Evolutionary conservation across 2,797 vertebrate genomes (phyloP), one percentile per base, ranked within the genome.

Genomic region (Notoglanidium macrostoma): DNA sequence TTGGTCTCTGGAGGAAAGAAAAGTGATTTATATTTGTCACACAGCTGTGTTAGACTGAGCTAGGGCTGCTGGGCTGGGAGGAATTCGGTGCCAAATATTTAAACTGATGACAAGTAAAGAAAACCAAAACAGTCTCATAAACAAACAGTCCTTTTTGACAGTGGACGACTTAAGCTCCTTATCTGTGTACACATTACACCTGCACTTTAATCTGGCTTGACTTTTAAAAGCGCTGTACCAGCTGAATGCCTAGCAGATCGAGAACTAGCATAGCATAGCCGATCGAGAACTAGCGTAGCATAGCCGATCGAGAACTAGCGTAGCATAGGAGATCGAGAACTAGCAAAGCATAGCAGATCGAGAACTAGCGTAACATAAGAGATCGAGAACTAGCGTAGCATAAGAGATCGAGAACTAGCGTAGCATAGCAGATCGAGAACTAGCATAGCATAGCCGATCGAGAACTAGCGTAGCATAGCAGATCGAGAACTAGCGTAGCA

Each of bases 11-110:
- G 83, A 80, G 68, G 49, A 92, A 92, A 86, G 57, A 59, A 87
- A n/a, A 10, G 63, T 88, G 86, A 93, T 94, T 94, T 95, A 93
- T 93, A 91, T 93, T 93, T 89, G 90, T 93, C 93, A 90, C 89
- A 89, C 92, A 93, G 91, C 93, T 93, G 91, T 91, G 92, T 82
- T 85, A 91, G 92, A 88, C 90, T 90, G 91, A 92, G 89, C 54
- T 54, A 2, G 89, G 87, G 83, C 76, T 91, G 88, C 89, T 85
- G 86, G 44, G 1, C 89, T 79, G 2, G 5, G 80, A 89, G 92
- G 92, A 93, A 93, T 95, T 91, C 78, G 85, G 87, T 91, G 88
- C 92, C 86, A 92, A 85, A 84, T 87, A 92, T 90, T 84, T 55
- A 87, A 49, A 17, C 44, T 68, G 54, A 5, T 55, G 84, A 61